Evolutionary conservation across 2,888 invertebrate species (phyloP).

Genomic region (Tillus elongatus): DNA sequence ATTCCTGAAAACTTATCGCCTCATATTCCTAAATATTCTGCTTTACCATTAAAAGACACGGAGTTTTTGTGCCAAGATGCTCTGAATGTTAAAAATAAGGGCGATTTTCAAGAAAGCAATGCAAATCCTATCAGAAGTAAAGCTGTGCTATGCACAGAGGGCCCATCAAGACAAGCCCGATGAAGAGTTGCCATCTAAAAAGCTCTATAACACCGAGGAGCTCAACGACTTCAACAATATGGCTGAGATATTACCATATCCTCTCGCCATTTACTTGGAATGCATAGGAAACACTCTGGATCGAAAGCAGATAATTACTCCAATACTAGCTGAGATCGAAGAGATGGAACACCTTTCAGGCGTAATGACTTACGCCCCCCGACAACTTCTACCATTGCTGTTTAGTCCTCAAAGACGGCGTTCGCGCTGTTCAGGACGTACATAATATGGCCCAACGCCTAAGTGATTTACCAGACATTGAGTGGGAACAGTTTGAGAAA

Average conservation of each 20-base stretch:
- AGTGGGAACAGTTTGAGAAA: too few relatives aligned
- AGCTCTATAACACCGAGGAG: conserved; percentile 16
- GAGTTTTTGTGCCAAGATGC: too few relatives aligned
- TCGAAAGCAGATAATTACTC: conserved; percentile 13
- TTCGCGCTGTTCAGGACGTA: too few relatives aligned
- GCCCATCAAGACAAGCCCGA: conserved; percentile 19
- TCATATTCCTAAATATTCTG: too few relatives aligned
- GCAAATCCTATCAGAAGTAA: conserved; percentile 17
- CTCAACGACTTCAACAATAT: conserved; percentile 17
- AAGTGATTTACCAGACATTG: too few relatives aligned
- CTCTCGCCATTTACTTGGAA: conserved; percentile 13
- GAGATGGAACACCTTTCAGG: conserved; percentile 9
- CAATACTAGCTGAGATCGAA: conserved; percentile 10
- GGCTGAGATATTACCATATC: conserved; percentile 14
- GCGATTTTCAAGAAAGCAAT: conserved; percentile 19
- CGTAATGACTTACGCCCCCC: conserved; percentile 6
- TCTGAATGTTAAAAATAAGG: too few relatives aligned
- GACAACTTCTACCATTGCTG: conserved; percentile 4
- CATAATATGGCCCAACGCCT: too few relatives aligned
- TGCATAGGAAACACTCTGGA: conserved; percentile 8
- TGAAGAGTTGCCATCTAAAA: conserved; percentile 18
- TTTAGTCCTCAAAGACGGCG: too few relatives aligned
- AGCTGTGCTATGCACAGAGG: conserved; percentile 19
- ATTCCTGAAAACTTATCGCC: too few relatives aligned
- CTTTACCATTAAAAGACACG: too few relatives aligned